These are phyloP conservation scores for Sternotherus odoratus DNA, from an alignment of 2,797 vertebrate genomes.

Conservation along the genomic window DNA sequence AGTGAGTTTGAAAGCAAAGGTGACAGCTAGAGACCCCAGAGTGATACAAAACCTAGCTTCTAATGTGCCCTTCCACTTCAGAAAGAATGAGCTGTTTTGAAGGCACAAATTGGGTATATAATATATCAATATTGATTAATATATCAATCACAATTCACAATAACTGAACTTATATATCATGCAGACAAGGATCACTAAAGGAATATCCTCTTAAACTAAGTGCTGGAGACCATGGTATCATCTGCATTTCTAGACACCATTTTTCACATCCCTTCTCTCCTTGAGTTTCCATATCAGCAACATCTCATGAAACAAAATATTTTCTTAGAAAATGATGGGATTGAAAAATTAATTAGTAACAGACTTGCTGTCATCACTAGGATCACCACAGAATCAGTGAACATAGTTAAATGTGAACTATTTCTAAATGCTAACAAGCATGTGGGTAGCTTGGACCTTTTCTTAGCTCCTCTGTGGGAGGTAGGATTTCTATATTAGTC, in stretches of 20 bases:
- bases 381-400: neutral
- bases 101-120: neutral
- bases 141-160: too few relatives aligned
- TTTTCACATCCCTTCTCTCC: neutral
- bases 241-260: neutral
- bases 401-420: neutral
- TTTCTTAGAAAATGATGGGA: neutral
- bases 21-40: neutral
- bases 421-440: neutral
- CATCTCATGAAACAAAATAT: neutral
- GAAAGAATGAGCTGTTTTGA: neutral
- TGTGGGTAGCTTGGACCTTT: neutral
- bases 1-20: neutral
- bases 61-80: neutral
- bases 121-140: too few relatives aligned
- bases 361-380: neutral
- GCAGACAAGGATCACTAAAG: neutral
- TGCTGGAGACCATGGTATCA: neutral
- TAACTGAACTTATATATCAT: neutral
- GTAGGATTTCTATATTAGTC: fast-evolving
- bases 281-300: neutral
- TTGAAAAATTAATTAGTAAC: neutral
- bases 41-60: neutral
- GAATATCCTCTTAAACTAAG: neutral
- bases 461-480: neutral